Evolutionary conservation across 2,888 invertebrate species (phyloP).

Genomic region (Mantis religiosa): DNA sequence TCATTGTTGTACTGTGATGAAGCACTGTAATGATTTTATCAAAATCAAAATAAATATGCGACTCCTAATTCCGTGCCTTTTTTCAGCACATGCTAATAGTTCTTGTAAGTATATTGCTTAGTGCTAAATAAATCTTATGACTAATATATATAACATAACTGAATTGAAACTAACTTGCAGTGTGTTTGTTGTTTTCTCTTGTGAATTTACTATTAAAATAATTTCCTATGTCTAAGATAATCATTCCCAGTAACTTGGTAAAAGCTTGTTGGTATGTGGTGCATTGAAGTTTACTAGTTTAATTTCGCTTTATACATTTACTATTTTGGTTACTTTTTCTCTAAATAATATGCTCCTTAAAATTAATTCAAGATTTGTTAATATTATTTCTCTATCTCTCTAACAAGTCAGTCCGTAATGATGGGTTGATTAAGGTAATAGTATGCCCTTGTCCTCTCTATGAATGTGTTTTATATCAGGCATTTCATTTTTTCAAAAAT

Average conservation of each 20-base stretch:
- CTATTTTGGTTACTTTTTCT: not conserved
- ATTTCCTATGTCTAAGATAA: not conserved
- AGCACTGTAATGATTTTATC: not conserved
- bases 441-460: slow-evolving; percentile 25
- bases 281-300: not conserved
- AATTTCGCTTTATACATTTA: not conserved
- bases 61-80: slow-evolving; percentile 22
- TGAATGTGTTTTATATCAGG: slow-evolving; percentile 21
- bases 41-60: not conserved
- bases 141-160: not conserved
- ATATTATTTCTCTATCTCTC: slow-evolving; percentile 48
- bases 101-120: slow-evolving; percentile 21
- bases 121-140: not conserved
- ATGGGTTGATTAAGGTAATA: slow-evolving; percentile 47
- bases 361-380: slow-evolving; percentile 21
- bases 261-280: not conserved
- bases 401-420: slow-evolving; percentile 50
- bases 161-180: not conserved
- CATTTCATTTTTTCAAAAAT: not conserved
- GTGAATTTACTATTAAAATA: not conserved
- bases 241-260: not conserved
- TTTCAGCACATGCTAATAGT: slow-evolving; percentile 18
- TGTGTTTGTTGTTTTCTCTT: not conserved
- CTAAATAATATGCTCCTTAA: not conserved
- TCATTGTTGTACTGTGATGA: not conserved